These are phyloP conservation scores for Gymnocephalus cernua DNA, from an alignment of 2,113 vertebrate species.

Conservation along the genomic window DNA sequence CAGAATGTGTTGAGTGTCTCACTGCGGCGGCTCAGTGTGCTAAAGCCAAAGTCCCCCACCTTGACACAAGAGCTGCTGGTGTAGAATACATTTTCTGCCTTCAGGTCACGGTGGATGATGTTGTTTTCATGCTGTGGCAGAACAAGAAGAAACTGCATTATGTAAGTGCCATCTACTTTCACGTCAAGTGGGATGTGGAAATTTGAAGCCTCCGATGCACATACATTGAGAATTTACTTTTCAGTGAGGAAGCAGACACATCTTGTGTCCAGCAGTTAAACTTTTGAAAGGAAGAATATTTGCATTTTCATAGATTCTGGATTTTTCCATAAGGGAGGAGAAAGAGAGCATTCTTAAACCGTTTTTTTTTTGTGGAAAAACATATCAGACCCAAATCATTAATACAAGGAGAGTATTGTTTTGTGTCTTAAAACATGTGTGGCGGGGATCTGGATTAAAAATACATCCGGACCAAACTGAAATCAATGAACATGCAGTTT, in stretches of 20 bases:
- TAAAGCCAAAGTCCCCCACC: constrained; percentile 98
- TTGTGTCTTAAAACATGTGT: not conserved
- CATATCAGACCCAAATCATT: not conserved
- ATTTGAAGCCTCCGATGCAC: not conserved
- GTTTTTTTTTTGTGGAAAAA: not conserved
- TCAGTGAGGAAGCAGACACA: not conserved
- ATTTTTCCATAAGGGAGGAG: not conserved
- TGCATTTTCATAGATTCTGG: not conserved
- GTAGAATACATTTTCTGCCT: constrained; percentile 97
- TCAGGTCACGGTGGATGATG: constrained; percentile 96
- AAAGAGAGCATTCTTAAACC: not conserved
- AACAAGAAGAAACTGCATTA: constrained; percentile 40
- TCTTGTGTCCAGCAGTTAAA: not conserved
- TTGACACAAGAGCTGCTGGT: constrained; percentile 93
- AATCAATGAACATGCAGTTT: not conserved
- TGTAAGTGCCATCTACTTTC: not conserved
- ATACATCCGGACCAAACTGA: not conserved
- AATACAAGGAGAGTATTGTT: not conserved
- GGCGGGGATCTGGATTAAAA: not conserved
- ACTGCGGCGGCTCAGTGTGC: constrained; percentile 90
- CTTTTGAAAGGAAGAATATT: not conserved
- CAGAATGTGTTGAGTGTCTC: constrained; percentile 96
- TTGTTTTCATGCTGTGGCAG: constrained; percentile 91
- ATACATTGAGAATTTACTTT: not conserved
- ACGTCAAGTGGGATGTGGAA: not conserved